phyloP scores from a whole-genome alignment of 1,140 invertebrate genomes.

The Pseudomyrmex flavicornis region DNA sequence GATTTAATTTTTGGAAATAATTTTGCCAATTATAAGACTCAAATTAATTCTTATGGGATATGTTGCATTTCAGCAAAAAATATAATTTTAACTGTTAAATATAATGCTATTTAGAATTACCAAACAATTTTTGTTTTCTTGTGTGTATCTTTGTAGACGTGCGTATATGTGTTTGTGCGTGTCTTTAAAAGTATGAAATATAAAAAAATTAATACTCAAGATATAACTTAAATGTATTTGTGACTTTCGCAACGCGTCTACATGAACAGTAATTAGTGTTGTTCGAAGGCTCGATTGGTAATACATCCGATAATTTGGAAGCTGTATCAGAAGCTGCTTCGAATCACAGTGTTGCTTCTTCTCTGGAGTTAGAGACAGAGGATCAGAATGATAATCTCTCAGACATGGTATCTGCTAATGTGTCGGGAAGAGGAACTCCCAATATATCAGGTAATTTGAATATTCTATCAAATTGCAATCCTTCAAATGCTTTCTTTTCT shows the following conservation, averaged over 20 bases:
- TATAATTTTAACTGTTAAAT: too few species aligned
- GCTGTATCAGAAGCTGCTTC: constrained; percentile 97
- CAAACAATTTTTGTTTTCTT: neutral
- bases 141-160: too few species aligned
- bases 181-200: too few species aligned
- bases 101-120: too few species aligned
- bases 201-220: too few species aligned
- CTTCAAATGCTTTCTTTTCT: constrained; percentile 15
- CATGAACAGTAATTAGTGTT: constrained; percentile 76
- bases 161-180: too few species aligned
- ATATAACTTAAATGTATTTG: neutral
- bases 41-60: too few species aligned
- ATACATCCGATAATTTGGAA: constrained; percentile 97
- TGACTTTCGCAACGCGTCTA: constrained; percentile 31
- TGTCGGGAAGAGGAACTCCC: constrained; percentile 94
- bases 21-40: too few species aligned
- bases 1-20: neutral
- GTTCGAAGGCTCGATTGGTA: constrained; percentile 90
- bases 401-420: constrained; percentile 96
- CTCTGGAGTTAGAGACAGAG: constrained; percentile 93
- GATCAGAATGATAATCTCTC: constrained; percentile 97
- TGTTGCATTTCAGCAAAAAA: too few species aligned
- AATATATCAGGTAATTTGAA: constrained; percentile 94
- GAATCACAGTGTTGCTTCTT: constrained; percentile 97
- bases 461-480: neutral